These are phyloP conservation scores for Smutsia gigantea DNA, from an alignment of 2,797 vertebrate genomes.

Conservation along the genomic window DNA sequence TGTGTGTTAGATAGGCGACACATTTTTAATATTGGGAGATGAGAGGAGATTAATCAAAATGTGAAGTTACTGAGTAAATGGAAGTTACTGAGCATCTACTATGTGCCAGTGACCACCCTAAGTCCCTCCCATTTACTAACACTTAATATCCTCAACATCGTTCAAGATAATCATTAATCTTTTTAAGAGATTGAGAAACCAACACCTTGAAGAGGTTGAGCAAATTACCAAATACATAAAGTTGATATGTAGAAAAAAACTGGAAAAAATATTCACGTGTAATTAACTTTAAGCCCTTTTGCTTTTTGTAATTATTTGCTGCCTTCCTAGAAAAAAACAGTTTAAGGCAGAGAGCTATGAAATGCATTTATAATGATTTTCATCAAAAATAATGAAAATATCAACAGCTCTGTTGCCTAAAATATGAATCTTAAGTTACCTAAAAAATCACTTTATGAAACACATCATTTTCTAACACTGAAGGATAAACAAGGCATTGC, in stretches of 20 bases:
- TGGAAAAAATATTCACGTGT: not conserved
- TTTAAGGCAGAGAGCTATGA: not conserved
- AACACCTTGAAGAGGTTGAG: not conserved
- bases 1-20: not conserved
- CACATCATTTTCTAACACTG: not conserved
- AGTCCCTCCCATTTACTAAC: not conserved
- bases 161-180: not conserved
- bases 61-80: too few relatives aligned
- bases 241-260: not conserved
- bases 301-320: not conserved
- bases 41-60: rapidly evolving
- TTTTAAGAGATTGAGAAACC: not conserved
- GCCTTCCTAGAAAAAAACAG: not conserved
- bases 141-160: not conserved
- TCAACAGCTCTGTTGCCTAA: not conserved
- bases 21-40: not conserved
- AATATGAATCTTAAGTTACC: not conserved
- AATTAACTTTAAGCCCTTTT: not conserved
- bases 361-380: not conserved
- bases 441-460: not conserved
- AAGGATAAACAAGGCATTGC: not conserved
- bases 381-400: not conserved
- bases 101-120: rapidly evolving
- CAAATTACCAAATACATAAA: not conserved
- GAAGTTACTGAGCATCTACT: not conserved